Evolutionary conservation across 2,113 vertebrate species (phyloP).

Genomic region (Pituophis catenifer): DNA sequence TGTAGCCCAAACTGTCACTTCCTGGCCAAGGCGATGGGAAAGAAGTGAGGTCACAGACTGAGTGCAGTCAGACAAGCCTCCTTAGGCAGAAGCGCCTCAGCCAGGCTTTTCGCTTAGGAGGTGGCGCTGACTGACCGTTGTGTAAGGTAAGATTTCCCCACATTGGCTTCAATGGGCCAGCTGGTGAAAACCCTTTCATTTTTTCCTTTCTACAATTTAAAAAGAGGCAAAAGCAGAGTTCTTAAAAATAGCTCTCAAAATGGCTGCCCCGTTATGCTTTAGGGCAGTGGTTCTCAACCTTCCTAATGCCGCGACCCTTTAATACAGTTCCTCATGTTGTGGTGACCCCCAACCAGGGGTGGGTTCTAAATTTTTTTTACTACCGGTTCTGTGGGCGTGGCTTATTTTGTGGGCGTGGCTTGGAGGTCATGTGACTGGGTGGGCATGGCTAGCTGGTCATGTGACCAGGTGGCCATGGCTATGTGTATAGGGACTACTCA

Average conservation of each 20-base stretch:
- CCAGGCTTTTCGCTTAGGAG: neutral
- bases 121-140: neutral
- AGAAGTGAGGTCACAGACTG: neutral
- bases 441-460: no score
- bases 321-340: no score
- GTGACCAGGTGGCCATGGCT: no score
- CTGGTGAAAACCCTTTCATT: neutral
- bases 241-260: neutral
- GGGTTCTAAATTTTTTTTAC: no score
- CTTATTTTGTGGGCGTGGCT: no score
- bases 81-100: neutral
- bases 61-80: no score
- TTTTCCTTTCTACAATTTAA: neutral
- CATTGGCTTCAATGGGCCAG: neutral
- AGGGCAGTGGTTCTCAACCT: no score
- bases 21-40: neutral
- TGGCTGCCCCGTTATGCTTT: neutral
- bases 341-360: no score
- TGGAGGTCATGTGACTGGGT: no score
- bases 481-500: no score
- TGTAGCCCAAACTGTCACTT: neutral
- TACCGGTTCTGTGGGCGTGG: no score
- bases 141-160: neutral
- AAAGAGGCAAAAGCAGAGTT: neutral
- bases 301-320: no score